These are phyloP conservation scores for Bombycilla garrulus DNA, from an alignment of 2,113 vertebrate species.

Conservation along the genomic window DNA sequence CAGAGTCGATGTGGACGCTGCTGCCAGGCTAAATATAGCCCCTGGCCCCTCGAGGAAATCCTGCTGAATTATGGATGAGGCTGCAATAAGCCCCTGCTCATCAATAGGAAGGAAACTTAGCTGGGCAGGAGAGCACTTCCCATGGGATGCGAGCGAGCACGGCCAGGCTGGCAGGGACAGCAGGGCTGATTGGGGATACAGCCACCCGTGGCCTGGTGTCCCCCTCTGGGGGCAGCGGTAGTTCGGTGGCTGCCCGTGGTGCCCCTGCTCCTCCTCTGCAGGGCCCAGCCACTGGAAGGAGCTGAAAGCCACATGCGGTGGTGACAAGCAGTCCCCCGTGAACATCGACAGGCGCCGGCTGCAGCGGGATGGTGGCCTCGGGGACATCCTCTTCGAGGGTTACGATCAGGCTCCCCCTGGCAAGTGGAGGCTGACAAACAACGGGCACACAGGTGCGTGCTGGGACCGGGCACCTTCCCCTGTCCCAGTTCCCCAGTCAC, in stretches of 20 bases:
- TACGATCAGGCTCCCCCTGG: conserved; percentile 74
- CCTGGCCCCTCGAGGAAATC: background rate
- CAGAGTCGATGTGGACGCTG: rapidly evolving
- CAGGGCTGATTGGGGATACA: background rate
- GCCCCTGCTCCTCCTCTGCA: background rate
- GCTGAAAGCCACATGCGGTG: conserved; percentile 31
- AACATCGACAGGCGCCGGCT: conserved; percentile 71
- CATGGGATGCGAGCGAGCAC: rapidly evolving
- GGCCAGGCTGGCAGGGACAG: background rate
- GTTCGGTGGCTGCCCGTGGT: rapidly evolving
- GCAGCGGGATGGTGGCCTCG: conserved; percentile 63
- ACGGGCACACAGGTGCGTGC: conserved; percentile 79
- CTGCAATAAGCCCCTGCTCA: background rate
- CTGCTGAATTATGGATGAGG: conserved; percentile 41
- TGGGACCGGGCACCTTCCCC: rapidly evolving
- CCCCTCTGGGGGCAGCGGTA: background rate
- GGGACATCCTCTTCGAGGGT: conserved; percentile 76
- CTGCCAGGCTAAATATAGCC: conserved; percentile 5
- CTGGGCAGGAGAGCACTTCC: background rate
- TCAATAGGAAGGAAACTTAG: background rate
- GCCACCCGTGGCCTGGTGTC: background rate
- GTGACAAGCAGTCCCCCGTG: conserved; percentile 79
- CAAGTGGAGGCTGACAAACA: conserved; percentile 78
- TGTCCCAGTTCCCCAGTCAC: rapidly evolving
- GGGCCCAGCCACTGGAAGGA: conserved; percentile 73